phyloP scores from a whole-genome alignment of 2,113 vertebrate species.

The Chionomys nivalis region DNA sequence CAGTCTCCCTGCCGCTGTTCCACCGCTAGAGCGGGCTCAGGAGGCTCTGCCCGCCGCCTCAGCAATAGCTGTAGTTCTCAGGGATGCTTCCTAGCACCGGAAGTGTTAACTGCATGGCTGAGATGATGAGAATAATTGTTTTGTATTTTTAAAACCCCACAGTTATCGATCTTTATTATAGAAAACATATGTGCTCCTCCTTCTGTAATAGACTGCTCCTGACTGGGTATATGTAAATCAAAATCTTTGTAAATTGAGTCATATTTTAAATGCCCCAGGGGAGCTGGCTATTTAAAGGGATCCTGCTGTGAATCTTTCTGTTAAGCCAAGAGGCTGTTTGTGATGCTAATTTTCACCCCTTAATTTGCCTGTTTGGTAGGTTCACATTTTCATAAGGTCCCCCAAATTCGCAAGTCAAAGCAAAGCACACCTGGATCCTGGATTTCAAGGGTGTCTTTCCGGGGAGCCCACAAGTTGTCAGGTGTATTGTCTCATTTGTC shows the following conservation, averaged over 20 bases:
- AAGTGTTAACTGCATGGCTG: conserved; percentile 73
- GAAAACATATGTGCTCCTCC: conserved; percentile 75
- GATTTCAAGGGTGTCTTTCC: conserved; percentile 76
- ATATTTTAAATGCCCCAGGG: conserved; percentile 79
- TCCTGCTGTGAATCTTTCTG: conserved; percentile 77
- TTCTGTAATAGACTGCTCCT: conserved; percentile 61
- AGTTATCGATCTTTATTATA: conserved; percentile 80
- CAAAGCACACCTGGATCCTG: conserved; percentile 68
- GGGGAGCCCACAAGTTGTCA: conserved; percentile 66
- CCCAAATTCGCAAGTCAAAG: conserved; percentile 68
- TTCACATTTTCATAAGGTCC: conserved; percentile 71
- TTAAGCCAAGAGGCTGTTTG: conserved; percentile 76
- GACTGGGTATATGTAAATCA: conserved; percentile 77
- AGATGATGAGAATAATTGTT: conserved; percentile 72
- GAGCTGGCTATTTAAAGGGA: conserved; percentile 79
- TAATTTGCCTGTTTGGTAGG: conserved; percentile 79
- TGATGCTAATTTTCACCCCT: conserved; percentile 79
- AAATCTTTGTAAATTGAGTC: conserved; percentile 80
- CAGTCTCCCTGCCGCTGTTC: neutral
- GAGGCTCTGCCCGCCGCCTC: neutral
- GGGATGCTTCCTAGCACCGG: neutral
- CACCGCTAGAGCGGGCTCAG: neutral
- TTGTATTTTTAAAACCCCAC: conserved; percentile 68
- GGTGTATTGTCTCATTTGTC: conserved; percentile 67
- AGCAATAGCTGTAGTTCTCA: neutral